Evolutionary conservation across 2,888 invertebrate genomes (phyloP).

Genomic region (Cremastinae sp.): DNA sequence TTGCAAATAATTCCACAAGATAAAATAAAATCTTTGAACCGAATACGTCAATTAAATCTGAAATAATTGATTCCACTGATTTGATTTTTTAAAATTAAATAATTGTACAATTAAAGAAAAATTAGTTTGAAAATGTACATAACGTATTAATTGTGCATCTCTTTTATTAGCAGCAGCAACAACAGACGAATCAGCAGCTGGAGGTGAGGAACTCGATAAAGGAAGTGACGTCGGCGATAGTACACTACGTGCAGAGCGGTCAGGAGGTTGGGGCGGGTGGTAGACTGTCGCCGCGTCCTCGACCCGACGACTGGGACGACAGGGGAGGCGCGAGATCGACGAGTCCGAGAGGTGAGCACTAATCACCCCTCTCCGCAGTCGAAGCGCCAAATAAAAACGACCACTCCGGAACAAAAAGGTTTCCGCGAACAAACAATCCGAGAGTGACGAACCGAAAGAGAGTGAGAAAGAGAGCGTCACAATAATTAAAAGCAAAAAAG

Average conservation of each 20-base stretch:
- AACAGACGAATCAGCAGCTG: constrained; percentile 78
- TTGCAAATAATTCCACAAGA: no score
- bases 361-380: constrained; percentile 65
- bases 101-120: not conserved
- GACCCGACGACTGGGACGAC: constrained; percentile 73
- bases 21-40: no score
- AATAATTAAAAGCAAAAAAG: constrained; percentile 54
- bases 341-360: constrained; percentile 80
- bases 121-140: not conserved
- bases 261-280: constrained; percentile 78
- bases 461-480: constrained; percentile 48
- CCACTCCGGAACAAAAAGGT: constrained; percentile 55
- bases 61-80: no score
- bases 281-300: constrained; percentile 75
- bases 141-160: not conserved
- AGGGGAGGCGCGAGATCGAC: constrained; percentile 78
- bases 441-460: constrained; percentile 58
- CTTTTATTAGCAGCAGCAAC: constrained; percentile 61
- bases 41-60: no score
- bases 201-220: constrained; percentile 88
- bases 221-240: constrained; percentile 95
- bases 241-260: constrained; percentile 89
- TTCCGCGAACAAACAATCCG: constrained; percentile 60
- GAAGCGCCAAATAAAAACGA: constrained; percentile 47
- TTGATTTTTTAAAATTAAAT: no score